Percentiles rank a stretch among this genome's conserved stretches.
These are phyloP conservation scores for Ferrisia virgata DNA, from an alignment of 2,888 invertebrate genomes.

Conservation along the genomic window DNA sequence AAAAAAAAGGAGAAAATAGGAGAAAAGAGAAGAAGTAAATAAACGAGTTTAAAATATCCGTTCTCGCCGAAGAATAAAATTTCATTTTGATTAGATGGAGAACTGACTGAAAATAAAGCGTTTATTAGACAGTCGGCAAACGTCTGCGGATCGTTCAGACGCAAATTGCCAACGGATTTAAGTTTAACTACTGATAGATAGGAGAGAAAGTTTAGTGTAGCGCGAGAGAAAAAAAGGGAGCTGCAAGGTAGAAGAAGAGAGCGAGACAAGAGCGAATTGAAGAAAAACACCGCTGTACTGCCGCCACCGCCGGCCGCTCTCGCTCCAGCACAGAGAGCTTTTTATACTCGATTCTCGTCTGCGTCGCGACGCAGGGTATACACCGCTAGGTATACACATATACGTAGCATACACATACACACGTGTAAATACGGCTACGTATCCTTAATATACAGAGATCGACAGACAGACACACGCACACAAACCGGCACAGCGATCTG, in stretches of 20 bases:
- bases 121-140: constrained; percentile 46
- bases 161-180: constrained; percentile 46
- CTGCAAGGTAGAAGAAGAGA: no score
- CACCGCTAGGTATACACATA: no score
- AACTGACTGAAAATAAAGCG: constrained; percentile 46
- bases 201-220: constrained; percentile 37
- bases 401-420: no score
- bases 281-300: constrained; percentile 35
- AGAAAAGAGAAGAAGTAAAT: constrained; percentile 37
- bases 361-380: no score
- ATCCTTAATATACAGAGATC: no score
- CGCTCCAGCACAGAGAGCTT: not conserved
- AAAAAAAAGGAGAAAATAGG: no score
- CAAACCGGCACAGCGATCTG: constrained; percentile 16
- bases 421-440: no score
- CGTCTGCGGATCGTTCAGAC: constrained; percentile 45
- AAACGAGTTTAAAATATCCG: constrained; percentile 34
- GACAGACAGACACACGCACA: not conserved
- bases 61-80: constrained; percentile 43
- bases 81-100: constrained; percentile 45
- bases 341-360: constrained; percentile 4
- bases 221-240: not conserved
- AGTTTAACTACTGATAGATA: constrained; percentile 46
- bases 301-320: not conserved
- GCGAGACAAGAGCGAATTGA: constrained; percentile 45